Base-by-base conservation (phyloP, 1,140 invertebrate genomes). In the Rhopalosiphum maidis region DNA sequence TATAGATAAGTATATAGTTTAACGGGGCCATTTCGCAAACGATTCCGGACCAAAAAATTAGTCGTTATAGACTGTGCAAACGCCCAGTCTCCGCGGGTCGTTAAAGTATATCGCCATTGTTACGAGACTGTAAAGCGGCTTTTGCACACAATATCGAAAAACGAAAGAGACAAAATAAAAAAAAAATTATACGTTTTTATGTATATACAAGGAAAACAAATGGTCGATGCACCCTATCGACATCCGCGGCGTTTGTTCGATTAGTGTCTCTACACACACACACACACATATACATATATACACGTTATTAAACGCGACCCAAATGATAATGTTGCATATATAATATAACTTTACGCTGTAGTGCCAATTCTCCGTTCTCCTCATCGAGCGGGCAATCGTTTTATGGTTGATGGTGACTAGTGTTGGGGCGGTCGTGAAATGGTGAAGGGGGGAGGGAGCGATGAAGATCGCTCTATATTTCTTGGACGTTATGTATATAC, bases 281-380 rank as follows among this genome's bases (percentile, higher is more conserved):
- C 77, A 21, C 35, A 30, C 0, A 85, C 11, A 7, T 11, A 9
- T 8, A 22, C 9, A 54, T 54, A 37, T 23, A 21, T 43, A 43
- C 43, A 18, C 83, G 83, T 85, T 85, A 35, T 35, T 77, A 77
- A 68, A 77, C 1, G 60, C 37, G 9, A 89, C 48, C 48, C 48
- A 89, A 89, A 51, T 51, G 48, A 89, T 91, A 82, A 77, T 83
- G 90, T 77, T 23, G 68, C 68, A 82, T 91, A 83, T 77, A 77
- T 41, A 41, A 41, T 41, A 68, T 35, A 77, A n/a, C 30, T 77
- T 30, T 77, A n/a, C n/a, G 60, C 89, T 15, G 9, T 11, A 8
- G 43, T 91, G 90, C 90, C 90, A 91, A 91, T 91, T 91, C 90
- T 77, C 30, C 9, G 21, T 77, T 89, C 41, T 37, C 37, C 41